Base-by-base conservation (phyloP, 92 coral and sea anemone genomes). In the Epizoanthus rinbou region DNA sequence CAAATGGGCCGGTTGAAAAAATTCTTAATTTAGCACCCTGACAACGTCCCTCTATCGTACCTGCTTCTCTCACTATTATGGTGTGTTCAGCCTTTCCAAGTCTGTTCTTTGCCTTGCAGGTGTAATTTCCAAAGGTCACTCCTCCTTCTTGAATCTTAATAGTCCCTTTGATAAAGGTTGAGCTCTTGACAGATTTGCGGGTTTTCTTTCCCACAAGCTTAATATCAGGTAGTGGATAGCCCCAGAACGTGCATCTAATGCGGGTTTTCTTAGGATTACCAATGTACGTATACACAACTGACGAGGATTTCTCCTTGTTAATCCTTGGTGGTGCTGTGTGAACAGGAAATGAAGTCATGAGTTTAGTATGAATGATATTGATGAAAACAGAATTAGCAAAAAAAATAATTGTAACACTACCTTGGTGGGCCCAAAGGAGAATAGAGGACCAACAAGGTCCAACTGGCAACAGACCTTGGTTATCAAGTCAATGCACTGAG, bases 311-410 rank as follows among this genome's bases (percentile, higher is more conserved):
- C 57, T 62, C 83, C 4, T 66, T 7, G 71, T 93, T 85, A 17
- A 93, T 87, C 39, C 90, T 70, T 60, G 97, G 97, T 21, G 97
- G 97, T 43, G 92, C 97, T 93, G 63, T 18, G 28, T 31, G 53
- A 21, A 19, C 75, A 50, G 8, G 11, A 15, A 9, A 8, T 6
- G 6, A 18, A 6, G 21, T 75, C 60, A 28, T 37, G 1, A 47
- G 19, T 47, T 37, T 25, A 37, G 45, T 24, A 25, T 37, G 43
- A 37, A 37, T 37, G 43, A 37, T 4, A 37, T 37, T 37, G 43
- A 1, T 37, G 43, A 3, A 37, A 37, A 37, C 43, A 37, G 43
- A 37, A 37, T 37, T 1, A 3, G 1, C 43, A 37, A 37, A 37
- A 37, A 6, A 6, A 37, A 37, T 35, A 37, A 37, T 37, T 37